These are phyloP conservation scores for Drosophila repleta DNA, from an alignment of 1,140 invertebrate genomes.

Conservation along the genomic window DNA sequence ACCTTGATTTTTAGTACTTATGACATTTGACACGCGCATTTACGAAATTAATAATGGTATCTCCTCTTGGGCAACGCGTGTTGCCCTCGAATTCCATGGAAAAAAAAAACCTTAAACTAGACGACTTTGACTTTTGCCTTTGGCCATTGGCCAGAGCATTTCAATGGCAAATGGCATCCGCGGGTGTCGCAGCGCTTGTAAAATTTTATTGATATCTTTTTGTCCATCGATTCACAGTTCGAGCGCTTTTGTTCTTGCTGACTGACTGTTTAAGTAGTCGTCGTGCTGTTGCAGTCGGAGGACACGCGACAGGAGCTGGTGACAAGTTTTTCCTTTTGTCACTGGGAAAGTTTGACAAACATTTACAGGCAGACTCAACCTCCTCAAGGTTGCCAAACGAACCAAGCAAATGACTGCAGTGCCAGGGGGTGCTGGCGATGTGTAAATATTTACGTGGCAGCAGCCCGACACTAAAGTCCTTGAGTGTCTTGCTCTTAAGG, in stretches of 20 bases:
- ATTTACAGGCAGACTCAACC: slow-evolving; percentile 3
- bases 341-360: slow-evolving; percentile 39
- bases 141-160: slow-evolving; percentile 3
- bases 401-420: not conserved
- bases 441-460: slow-evolving; percentile 6
- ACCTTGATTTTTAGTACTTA: slow-evolving; percentile 70
- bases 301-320: slow-evolving; percentile 82
- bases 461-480: slow-evolving; percentile 21
- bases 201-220: slow-evolving; percentile 71
- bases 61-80: slow-evolving; percentile 49
- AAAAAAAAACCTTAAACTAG: slow-evolving; percentile 1
- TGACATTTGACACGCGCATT: slow-evolving; percentile 79
- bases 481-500: slow-evolving; percentile 6
- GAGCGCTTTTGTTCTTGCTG: slow-evolving; percentile 42
- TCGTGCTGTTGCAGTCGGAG: slow-evolving; percentile 74
- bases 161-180: slow-evolving; percentile 44
- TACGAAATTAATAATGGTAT: slow-evolving; percentile 76
- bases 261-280: slow-evolving; percentile 74
- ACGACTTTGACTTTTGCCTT: slow-evolving; percentile 50
- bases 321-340: slow-evolving; percentile 64
- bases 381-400: slow-evolving; percentile 44
- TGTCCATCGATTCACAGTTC: slow-evolving; percentile 54
- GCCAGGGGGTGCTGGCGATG: slow-evolving; percentile 5
- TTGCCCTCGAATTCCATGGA: slow-evolving; percentile 5
- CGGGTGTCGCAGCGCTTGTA: slow-evolving; percentile 68